Evolutionary conservation across 2,113 vertebrate species (phyloP).

Genomic region (Dryoscopus gambensis): DNA sequence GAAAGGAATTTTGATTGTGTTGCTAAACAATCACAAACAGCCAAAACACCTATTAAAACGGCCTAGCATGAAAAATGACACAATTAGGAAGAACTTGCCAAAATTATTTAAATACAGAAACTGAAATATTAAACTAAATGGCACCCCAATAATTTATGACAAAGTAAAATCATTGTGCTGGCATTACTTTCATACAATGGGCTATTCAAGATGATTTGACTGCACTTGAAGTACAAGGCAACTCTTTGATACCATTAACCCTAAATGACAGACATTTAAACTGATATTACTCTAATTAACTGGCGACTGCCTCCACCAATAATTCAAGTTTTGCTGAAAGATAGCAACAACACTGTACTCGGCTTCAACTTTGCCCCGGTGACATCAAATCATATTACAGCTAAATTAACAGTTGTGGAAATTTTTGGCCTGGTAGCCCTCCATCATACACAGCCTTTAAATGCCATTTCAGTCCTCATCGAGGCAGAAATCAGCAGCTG

Average conservation of each 20-base stretch:
- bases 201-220: conserved; percentile 45
- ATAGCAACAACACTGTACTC: conserved; percentile 59
- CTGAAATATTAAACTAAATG: conserved; percentile 44
- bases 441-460: conserved; percentile 70
- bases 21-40: not conserved
- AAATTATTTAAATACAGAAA: conserved; percentile 7
- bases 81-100: not conserved
- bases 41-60: not conserved
- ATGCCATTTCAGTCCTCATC: conserved; percentile 80
- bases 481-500: conserved; percentile 71
- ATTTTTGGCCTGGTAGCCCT: conserved; percentile 63
- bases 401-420: conserved; percentile 84
- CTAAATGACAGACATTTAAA: conserved; percentile 76
- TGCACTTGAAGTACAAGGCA: conserved; percentile 48
- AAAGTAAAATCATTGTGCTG: conserved; percentile 40
- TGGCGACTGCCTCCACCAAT: conserved; percentile 67
- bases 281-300: conserved; percentile 81
- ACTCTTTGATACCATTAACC: conserved; percentile 76
- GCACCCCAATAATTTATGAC: conserved; percentile 40
- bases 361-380: conserved; percentile 73
- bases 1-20: not conserved
- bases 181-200: conserved; percentile 48
- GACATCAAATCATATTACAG: conserved; percentile 76
- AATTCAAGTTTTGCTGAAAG: conserved; percentile 73
- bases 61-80: not conserved